Evolutionary conservation across 2,797 vertebrate genomes (phyloP).

Genomic region (Catostomus latipinnis): DNA sequence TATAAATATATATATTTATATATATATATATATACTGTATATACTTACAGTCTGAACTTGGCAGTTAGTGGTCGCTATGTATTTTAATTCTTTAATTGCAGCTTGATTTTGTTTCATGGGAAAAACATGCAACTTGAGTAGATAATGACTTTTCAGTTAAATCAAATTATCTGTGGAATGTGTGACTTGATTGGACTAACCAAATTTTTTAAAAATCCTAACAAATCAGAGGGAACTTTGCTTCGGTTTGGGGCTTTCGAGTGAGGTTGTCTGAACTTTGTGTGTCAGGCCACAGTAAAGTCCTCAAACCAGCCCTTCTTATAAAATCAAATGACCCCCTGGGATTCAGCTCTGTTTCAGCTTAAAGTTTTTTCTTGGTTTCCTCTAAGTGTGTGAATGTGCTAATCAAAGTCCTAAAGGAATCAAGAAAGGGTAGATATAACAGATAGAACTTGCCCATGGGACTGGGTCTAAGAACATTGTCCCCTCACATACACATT

Average conservation of each 20-base stretch:
- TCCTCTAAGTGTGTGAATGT: constrained; percentile 15
- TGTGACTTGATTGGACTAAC: too few relatives aligned
- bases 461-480: constrained; percentile 25
- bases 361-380: background rate
- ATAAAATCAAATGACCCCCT: constrained; percentile 51
- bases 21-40: too few relatives aligned
- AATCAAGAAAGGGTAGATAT: constrained; percentile 22
- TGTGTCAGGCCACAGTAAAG: constrained; percentile 46
- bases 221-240: too few relatives aligned
- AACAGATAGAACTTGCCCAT: constrained; percentile 29
- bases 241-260: constrained; percentile 31
- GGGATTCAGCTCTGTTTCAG: constrained; percentile 11
- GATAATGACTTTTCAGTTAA: too few relatives aligned
- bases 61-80: too few relatives aligned
- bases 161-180: too few relatives aligned
- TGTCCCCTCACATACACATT: constrained; percentile 3
- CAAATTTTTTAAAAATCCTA: too few relatives aligned
- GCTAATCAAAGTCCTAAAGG: constrained; percentile 28
- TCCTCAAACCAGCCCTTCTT: constrained; percentile 45
- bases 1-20: too few relatives aligned
- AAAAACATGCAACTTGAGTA: too few relatives aligned
- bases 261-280: constrained; percentile 51
- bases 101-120: too few relatives aligned
- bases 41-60: too few relatives aligned
- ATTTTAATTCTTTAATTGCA: too few relatives aligned